Conservation (phyloP, 2,113 vertebrate species). For the Copsychus sechellarum region DNA sequence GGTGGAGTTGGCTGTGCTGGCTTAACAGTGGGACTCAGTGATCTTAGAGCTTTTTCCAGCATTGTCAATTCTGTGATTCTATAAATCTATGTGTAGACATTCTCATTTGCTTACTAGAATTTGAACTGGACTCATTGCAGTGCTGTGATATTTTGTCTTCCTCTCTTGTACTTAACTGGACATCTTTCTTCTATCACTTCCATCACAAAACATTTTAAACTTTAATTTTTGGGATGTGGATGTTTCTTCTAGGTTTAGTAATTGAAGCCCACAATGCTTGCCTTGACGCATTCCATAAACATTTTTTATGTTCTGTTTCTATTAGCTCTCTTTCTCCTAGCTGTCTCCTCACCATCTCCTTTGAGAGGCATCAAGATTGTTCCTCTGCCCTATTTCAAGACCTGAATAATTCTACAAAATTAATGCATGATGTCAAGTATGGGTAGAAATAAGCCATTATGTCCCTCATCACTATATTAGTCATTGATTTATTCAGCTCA, state of each 20-base stretch:
- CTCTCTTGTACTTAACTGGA: not conserved
- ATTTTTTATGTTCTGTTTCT: constrained; percentile 11
- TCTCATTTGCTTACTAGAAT: not conserved
- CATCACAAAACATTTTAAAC: not conserved
- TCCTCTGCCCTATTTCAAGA: constrained; percentile 19
- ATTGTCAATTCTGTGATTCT: not conserved
- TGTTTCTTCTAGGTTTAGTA: not conserved
- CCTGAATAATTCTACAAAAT: constrained; percentile 42
- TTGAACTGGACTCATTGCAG: not conserved
- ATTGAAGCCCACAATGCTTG: not conserved
- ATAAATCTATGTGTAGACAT: not conserved
- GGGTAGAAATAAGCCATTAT: constrained; percentile 30
- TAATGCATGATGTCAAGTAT: constrained; percentile 31
- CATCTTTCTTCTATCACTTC: not conserved
- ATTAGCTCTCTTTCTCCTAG: constrained; percentile 5
- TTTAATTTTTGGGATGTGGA: not conserved
- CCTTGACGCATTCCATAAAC: not conserved
- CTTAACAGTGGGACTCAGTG: not conserved
- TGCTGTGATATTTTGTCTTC: not conserved
- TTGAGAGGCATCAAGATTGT: constrained; percentile 16
- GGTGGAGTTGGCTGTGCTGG: not conserved
- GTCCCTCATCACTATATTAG: constrained; percentile 5
- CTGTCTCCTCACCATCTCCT: constrained; percentile 32
- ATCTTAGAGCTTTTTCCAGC: not conserved
- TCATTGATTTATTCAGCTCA: constrained; percentile 20